Evolutionary conservation across 2,797 vertebrate genomes (phyloP).

Genomic region (Enoplosus armatus): DNA sequence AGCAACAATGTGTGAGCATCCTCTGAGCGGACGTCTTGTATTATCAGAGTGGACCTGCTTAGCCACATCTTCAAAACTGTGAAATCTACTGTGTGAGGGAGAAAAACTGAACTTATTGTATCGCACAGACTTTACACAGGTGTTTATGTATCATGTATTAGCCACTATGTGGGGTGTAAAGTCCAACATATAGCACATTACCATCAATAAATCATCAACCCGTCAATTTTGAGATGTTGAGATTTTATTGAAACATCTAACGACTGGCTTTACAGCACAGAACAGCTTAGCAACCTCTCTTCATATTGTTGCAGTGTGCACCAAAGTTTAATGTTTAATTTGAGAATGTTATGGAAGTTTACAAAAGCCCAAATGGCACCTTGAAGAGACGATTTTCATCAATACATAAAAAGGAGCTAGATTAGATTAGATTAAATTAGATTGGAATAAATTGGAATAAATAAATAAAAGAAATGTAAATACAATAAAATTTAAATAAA

Average conservation of each 20-base stretch:
- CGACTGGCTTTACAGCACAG: not conserved
- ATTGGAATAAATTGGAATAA: not conserved
- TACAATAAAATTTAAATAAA: not conserved
- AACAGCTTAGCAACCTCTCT: not conserved
- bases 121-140: not conserved
- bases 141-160: not conserved
- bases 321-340: not conserved
- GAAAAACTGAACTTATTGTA: not conserved
- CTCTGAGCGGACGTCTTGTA: not conserved
- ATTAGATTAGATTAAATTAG: not conserved
- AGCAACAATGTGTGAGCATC: slow-evolving; percentile 9
- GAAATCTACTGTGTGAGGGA: not conserved
- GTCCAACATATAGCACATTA: not conserved
- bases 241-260: not conserved
- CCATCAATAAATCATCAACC: not conserved
- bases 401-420: not conserved
- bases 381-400: not conserved
- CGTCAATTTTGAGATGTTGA: not conserved
- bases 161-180: no score
- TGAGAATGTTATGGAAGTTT: not conserved
- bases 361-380: no score
- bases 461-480: not conserved
- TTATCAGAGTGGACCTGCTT: not conserved
- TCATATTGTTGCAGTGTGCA: not conserved
- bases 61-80: not conserved